Conservation (phyloP, 37 sponge, comb jelly and placozoan species). For the Eunapius fragilis region DNA sequence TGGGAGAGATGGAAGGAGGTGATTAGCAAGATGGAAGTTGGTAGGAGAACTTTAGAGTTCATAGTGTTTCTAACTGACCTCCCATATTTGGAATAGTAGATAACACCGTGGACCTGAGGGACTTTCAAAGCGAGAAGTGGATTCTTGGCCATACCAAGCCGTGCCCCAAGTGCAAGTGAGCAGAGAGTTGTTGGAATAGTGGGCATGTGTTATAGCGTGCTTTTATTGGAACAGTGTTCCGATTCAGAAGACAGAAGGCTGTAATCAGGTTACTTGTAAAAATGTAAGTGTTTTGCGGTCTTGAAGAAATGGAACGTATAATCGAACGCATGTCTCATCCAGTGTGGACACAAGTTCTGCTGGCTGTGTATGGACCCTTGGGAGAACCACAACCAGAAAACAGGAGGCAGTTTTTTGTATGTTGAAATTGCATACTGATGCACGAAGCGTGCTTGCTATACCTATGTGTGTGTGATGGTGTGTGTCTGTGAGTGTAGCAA, state of each 20-base stretch:
- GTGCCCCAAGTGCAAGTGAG: conserved; percentile 70
- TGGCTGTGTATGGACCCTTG: conserved; percentile 86
- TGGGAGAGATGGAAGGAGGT: conserved; percentile 80
- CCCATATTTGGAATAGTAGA: neutral
- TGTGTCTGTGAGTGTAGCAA: too few species aligned
- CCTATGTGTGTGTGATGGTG: too few species aligned
- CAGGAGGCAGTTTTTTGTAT: conserved; percentile 17
- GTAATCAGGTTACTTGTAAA: conserved; percentile 78
- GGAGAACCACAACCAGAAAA: conserved; percentile 64
- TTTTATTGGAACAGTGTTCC: conserved; percentile 22
- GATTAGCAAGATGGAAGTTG: conserved; percentile 35
- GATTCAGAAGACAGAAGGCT: conserved; percentile 81
- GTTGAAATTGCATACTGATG: too few species aligned
- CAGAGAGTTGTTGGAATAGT: neutral
- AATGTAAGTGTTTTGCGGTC: conserved; percentile 60
- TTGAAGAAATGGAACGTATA: too few species aligned
- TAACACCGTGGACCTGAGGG: neutral
- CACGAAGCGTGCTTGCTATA: too few species aligned
- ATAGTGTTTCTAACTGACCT: too few species aligned
- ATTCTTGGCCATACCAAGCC: conserved; percentile 76
- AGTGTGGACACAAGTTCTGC: conserved; percentile 82
- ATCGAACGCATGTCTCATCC: neutral
- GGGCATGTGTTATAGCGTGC: neutral
- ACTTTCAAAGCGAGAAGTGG: conserved; percentile 26
- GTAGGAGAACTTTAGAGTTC: neutral